These are phyloP conservation scores for Apostichopus leukothele DNA, from an alignment of 53 echinoderm and acorn worm species.

Conservation along the genomic window DNA sequence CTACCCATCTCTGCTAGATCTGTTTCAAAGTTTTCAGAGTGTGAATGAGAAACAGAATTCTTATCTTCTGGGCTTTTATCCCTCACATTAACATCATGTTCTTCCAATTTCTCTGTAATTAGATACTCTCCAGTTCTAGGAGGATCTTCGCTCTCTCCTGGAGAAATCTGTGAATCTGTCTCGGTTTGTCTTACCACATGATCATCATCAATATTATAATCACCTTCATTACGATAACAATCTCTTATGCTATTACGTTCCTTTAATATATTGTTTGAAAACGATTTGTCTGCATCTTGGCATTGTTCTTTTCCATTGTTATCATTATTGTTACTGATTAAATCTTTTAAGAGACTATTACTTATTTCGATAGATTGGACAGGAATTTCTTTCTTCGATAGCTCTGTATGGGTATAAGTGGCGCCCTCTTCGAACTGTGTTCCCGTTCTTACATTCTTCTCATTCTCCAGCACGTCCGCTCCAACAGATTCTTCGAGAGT, in stretches of 20 bases:
- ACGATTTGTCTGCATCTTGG: neutral
- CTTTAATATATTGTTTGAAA: neutral
- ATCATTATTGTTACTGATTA: neutral
- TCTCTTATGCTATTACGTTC: neutral
- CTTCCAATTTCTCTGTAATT: no score
- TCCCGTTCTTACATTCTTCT: no score
- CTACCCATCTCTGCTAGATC: constrained; percentile 30
- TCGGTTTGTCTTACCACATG: neutral
- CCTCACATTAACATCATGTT: no score
- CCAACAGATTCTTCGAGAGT: neutral
- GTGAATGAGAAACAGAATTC: neutral
- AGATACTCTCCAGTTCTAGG: no score
- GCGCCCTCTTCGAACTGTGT: no score
- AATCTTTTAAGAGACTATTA: no score
- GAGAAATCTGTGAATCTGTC: neutral
- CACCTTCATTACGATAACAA: neutral
- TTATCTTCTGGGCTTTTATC: no score
- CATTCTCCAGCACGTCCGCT: neutral
- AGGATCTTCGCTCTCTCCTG: neutral
- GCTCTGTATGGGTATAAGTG: no score
- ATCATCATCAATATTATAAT: neutral
- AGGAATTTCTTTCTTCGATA: no score
- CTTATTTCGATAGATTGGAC: no score
- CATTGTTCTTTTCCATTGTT: neutral
- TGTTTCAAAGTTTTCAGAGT: neutral